A percentile compares a stretch with the other conserved stretches of the same genome.
phyloP scores from a whole-genome alignment of 2,113 vertebrate genomes.

The Cricetomys ansorgei region DNA sequence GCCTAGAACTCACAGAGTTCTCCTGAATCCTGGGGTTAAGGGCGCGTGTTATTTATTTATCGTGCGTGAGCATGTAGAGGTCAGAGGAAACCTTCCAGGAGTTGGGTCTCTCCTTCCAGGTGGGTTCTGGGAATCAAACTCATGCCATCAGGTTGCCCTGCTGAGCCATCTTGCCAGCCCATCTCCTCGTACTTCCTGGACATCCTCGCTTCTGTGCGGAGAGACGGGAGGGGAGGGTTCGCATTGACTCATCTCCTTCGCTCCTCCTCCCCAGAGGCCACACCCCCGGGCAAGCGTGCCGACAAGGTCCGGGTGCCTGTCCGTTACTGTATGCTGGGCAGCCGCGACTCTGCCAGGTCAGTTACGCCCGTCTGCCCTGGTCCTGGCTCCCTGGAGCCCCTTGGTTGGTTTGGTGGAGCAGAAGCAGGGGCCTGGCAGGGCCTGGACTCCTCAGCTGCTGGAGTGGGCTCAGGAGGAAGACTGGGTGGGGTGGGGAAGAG shows the following conservation, averaged over 20 bases:
- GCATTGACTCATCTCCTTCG: background rate
- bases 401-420: background rate
- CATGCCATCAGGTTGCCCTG: too few relatives aligned
- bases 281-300: slow-evolving; percentile 80
- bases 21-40: background rate
- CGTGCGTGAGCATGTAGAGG: background rate
- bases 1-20: background rate
- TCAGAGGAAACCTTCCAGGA: background rate
- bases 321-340: slow-evolving; percentile 94
- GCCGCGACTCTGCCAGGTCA: slow-evolving; percentile 93
- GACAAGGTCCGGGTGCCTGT: slow-evolving; percentile 92
- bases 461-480: background rate
- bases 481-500: background rate
- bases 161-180: background rate
- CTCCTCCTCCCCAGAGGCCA: slow-evolving; percentile 83
- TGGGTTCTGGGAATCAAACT: background rate
- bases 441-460: background rate
- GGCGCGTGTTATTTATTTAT: background rate
- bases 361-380: fast-evolving
- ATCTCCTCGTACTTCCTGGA: background rate
- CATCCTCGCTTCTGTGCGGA: too few relatives aligned
- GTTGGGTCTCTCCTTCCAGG: background rate
- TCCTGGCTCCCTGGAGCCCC: background rate
- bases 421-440: background rate
- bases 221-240: background rate